A percentile compares a stretch with the other conserved stretches of the same genome.
These are phyloP conservation scores for Euphydryas editha DNA, from an alignment of 2,888 invertebrate species.

Conservation along the genomic window DNA sequence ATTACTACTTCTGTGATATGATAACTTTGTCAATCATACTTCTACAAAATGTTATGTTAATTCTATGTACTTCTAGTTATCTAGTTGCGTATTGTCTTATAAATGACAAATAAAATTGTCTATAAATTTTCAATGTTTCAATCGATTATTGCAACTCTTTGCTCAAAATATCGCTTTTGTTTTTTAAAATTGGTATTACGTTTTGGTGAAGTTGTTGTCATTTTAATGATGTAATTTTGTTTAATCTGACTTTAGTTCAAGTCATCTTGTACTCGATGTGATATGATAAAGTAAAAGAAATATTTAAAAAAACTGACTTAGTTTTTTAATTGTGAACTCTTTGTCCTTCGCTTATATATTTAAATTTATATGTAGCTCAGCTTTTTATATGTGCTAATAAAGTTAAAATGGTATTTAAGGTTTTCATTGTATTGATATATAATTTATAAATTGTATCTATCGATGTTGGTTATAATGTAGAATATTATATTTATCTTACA, in stretches of 20 bases:
- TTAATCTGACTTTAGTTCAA: constrained; percentile 66
- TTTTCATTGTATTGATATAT: constrained; percentile 42
- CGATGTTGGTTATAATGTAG: constrained; percentile 59
- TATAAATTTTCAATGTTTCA: constrained; percentile 5
- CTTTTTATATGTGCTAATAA: constrained; percentile 59
- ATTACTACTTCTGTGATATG: neutral
- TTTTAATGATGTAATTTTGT: constrained; percentile 24
- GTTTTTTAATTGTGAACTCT: constrained; percentile 61
- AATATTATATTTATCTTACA: constrained; percentile 45
- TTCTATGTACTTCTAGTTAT: constrained; percentile 22
- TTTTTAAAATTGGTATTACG: neutral
- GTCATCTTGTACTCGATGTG: constrained; percentile 74
- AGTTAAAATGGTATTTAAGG: constrained; percentile 47
- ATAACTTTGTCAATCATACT: constrained; percentile 8
- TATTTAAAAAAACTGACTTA: constrained; percentile 56
- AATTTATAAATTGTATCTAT: constrained; percentile 58
- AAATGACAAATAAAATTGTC: constrained; percentile 23
- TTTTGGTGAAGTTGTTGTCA: constrained; percentile 20
- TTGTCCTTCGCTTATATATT: constrained; percentile 54
- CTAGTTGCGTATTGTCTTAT: constrained; percentile 28
- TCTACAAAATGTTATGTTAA: constrained; percentile 16
- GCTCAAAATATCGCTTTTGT: constrained; percentile 68
- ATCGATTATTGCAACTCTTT: constrained; percentile 59
- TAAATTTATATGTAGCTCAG: constrained; percentile 57
- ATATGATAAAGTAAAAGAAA: constrained; percentile 69